Base-by-base conservation (phyloP, 2,888 invertebrate species). In the Acronicta alni region DNA sequence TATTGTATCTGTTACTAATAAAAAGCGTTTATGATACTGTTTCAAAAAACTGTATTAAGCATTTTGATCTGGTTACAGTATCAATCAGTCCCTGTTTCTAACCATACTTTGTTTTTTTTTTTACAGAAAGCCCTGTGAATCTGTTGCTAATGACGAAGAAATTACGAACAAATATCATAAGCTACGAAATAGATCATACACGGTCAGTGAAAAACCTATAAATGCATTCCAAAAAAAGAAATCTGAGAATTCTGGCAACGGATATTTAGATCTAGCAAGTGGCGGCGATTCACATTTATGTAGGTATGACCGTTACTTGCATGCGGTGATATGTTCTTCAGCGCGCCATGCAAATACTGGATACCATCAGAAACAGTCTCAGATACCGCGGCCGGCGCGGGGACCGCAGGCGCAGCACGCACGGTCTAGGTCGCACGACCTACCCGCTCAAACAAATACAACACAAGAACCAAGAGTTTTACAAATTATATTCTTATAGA, bases 311-410 rank as follows among this genome's bases (percentile, higher is more conserved):
- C 93, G 96, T 57, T 96, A 96, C 82, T 84, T 96, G 57, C 96
- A 96, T 81, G 96, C 96, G 43, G 95, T 95, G 44, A 95, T 96
- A 67, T 96, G 96, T 78, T 94, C 95, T 17, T 94, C 94, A 1
- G 90, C 94, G 8, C 85, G 90, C 14, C 94, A 94, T 67, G 93
- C 93, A 1, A 87, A 94, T 62, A 89, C 92, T 0, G 94, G 94
- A 38, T 92, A 89, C 73, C 94, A 94, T 74, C 92, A 92, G 69
- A 90, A 92, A 72, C 92, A 90, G 42, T 72, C 79, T 46, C 89
- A 82, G 46, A 67, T 83, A 9, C 80, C 83, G 17, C 80, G 82
- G 46, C 82, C 85, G 45, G 77, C 79, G 18, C 77, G 80, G 18
- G 72, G 77, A 3, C 51, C 83, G 9, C 86, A 84, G 32, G 66